Base-by-base conservation (phyloP, 2,113 vertebrate species). In the Nesoenas mayeri region DNA sequence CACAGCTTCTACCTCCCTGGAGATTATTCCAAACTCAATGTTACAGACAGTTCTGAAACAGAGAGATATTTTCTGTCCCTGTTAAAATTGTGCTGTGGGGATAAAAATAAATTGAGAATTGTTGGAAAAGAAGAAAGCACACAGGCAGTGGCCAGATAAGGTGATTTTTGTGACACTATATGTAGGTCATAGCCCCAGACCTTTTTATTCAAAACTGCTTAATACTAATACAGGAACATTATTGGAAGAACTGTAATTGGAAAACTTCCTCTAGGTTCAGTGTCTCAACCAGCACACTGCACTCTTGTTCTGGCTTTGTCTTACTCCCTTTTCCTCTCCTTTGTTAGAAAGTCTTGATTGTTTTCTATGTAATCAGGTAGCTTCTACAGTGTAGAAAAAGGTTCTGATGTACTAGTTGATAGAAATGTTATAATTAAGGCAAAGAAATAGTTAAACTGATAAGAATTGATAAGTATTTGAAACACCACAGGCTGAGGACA, bases 231-330 rank as follows among this genome's bases (percentile, higher is more conserved):
- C 21, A 80, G 66, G 10, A 88, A 70, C 50, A 75, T 79, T 69
- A 85, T 88, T 81, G 85, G 34, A 89, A 82, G 50, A 92, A 56
- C 29, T 75, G 34, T 71, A 94, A 77, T 50, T 85, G 21, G 20
- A 75, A 87, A 91, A 51, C 7, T 87, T 36, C 42, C 25, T 71
- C 21, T 57, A 79, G 31, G 21, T 85, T 88, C 44, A 71, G 9
- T 2, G 7, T 57, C 28, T 95, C 40, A 79, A 6, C 4, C 36
- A 61, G 14, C 10, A 67, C 10, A 32, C 12, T 42, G 11, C 3
- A 64, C 42, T 70, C 11, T 62, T 86, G 3, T 69, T 85, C 44
- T 85, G 34, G 10, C 5, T 93, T 90, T 44, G 42, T 56, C 32
- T 92, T 92, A 6, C 12, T 67, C 8, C 62, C 19, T 32, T 70